phyloP scores from a whole-genome alignment of 2,888 invertebrate genomes.

The Biston stratarius region DNA sequence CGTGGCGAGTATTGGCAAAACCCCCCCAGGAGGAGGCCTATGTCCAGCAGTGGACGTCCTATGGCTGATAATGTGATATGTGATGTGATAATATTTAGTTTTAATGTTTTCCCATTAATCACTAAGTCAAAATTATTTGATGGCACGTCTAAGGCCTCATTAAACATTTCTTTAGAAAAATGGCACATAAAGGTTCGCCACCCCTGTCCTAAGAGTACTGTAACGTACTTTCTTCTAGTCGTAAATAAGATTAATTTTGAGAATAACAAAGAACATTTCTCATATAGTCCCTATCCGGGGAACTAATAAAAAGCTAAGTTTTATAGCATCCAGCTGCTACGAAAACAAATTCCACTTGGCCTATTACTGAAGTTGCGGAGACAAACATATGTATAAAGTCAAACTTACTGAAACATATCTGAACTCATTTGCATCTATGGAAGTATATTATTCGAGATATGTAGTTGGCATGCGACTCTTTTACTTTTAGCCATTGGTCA shows the following conservation, averaged over 20 bases:
- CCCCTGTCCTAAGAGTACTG: background rate
- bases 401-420: slow-evolving; percentile 41
- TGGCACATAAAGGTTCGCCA: background rate
- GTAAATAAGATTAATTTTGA: slow-evolving; percentile 37
- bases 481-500: background rate
- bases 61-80: no score
- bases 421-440: slow-evolving; percentile 43
- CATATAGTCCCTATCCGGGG: slow-evolving; percentile 22
- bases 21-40: no score
- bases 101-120: no score
- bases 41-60: no score
- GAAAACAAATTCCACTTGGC: slow-evolving; percentile 45
- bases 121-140: no score
- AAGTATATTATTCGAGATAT: slow-evolving; percentile 21
- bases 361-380: slow-evolving; percentile 41
- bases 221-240: slow-evolving; percentile 41
- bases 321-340: slow-evolving; percentile 47
- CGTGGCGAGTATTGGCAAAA: no score
- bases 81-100: no score
- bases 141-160: no score
- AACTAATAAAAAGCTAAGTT: slow-evolving; percentile 46
- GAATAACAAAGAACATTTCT: slow-evolving; percentile 27
- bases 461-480: background rate
- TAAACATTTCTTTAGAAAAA: no score
- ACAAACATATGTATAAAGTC: slow-evolving; percentile 48